These are phyloP conservation scores for Rhyzopertha dominica DNA, from an alignment of 1,140 invertebrate genomes.

Conservation along the genomic window DNA sequence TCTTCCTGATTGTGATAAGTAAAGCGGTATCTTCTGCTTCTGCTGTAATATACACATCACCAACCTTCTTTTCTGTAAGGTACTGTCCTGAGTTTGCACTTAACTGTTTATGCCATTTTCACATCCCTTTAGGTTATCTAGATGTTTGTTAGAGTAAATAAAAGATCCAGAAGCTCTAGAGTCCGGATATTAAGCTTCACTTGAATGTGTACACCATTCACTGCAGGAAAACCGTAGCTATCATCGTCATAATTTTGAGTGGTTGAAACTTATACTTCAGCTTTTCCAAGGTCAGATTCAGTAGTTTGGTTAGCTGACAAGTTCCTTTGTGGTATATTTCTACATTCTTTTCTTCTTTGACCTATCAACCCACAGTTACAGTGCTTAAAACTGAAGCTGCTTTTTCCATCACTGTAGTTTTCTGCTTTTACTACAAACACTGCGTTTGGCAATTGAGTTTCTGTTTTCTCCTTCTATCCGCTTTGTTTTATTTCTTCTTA, in stretches of 20 bases:
- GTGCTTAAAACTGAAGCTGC: slow-evolving; percentile 2
- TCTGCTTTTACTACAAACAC: too few relatives aligned
- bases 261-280: not conserved
- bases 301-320: not conserved
- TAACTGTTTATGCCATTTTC: slow-evolving; percentile 1
- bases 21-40: not conserved
- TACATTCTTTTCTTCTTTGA: slow-evolving; percentile 6
- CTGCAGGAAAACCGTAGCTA: slow-evolving; percentile 4
- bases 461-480: not conserved
- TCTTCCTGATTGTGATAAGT: not conserved
- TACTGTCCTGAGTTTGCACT: not conserved
- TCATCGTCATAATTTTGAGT: not conserved
- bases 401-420: slow-evolving; percentile 1
- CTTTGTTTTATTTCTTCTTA: slow-evolving; percentile 14
- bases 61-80: not conserved
- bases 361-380: slow-evolving; percentile 10
- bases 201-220: slow-evolving; percentile 1
- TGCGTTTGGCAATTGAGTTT: too few relatives aligned
- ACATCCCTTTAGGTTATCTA: too few relatives aligned
- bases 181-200: not conserved
- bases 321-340: slow-evolving; percentile 1
- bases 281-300: not conserved
- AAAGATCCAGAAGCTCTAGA: too few relatives aligned
- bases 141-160: too few relatives aligned
- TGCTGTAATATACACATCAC: too few relatives aligned